Evolutionary conservation across 2,113 vertebrate genomes (phyloP).

Genomic region (Echinops telfairi): DNA sequence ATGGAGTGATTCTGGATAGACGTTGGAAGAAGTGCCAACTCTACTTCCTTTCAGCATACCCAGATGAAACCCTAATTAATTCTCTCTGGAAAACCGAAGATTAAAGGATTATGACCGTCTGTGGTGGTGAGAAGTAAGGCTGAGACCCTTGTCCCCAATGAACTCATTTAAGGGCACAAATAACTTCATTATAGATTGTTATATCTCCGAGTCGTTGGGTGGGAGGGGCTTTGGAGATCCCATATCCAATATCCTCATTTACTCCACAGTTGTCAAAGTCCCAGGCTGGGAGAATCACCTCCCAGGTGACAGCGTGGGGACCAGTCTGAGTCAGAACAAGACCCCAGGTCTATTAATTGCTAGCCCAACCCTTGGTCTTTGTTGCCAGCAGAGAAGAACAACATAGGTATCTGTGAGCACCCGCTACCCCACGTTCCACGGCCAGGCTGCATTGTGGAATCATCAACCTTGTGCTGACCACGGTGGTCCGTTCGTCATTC

Average conservation of each 20-base stretch:
- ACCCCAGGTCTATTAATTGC: neutral
- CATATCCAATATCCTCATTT: neutral
- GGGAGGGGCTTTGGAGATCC: conserved; percentile 34
- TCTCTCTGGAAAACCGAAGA: conserved; percentile 69
- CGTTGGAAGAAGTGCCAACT: neutral
- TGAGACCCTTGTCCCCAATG: neutral
- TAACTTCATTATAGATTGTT: conserved; percentile 61
- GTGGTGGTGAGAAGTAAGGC: conserved; percentile 2
- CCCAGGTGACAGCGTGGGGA: neutral
- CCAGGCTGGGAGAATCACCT: neutral
- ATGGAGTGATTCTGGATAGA: too few relatives aligned
- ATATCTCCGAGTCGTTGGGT: neutral
- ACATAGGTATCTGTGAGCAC: rapidly evolving
- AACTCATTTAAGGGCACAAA: conserved; percentile 66
- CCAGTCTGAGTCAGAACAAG: neutral
- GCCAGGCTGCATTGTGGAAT: too few relatives aligned
- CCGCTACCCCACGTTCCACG: neutral
- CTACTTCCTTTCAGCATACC: neutral
- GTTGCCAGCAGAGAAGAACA: neutral
- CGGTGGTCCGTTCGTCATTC: rapidly evolving
- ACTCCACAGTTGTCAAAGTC: neutral
- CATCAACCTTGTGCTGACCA: neutral
- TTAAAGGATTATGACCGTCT: conserved; percentile 58
- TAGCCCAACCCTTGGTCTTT: neutral
- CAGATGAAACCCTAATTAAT: conserved; percentile 52